A percentile compares a stretch with the other conserved stretches of the same genome.
Evolutionary conservation across 2,113 vertebrate genomes (phyloP).

Genomic region (Ivindomyrus marchei): DNA sequence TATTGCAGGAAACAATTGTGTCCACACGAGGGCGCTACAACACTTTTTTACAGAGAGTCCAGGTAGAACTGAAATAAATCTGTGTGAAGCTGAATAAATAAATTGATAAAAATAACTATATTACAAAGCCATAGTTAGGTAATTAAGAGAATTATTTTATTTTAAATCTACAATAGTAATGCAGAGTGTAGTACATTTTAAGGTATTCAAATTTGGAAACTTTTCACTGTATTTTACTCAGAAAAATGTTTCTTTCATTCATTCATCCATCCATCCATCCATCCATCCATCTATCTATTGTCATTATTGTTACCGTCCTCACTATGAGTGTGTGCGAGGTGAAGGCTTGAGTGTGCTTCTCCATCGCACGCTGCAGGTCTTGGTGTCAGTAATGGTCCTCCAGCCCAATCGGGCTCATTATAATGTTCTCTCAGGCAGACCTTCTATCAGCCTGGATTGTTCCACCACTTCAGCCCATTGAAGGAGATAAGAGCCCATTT

Average conservation of each 20-base stretch:
- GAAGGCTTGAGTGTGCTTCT: neutral
- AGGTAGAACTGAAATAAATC: neutral
- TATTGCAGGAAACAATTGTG: neutral
- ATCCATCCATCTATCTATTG: neutral
- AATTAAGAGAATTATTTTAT: neutral
- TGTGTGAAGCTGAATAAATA: neutral
- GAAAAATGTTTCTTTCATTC: neutral
- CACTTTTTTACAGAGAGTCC: neutral
- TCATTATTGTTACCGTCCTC: neutral
- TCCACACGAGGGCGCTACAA: neutral
- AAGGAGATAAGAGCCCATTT: constrained; percentile 24
- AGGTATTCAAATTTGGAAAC: neutral
- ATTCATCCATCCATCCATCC: neutral
- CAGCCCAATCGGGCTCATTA: constrained; percentile 14
- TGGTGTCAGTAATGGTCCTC: constrained; percentile 13
- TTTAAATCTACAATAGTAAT: neutral
- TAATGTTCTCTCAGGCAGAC: constrained; percentile 17
- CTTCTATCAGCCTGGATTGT: constrained; percentile 19
- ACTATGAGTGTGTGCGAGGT: neutral
- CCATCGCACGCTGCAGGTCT: neutral
- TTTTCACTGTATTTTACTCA: neutral
- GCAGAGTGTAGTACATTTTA: neutral
- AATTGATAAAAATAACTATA: neutral
- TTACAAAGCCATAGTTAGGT: neutral
- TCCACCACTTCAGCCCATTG: constrained; percentile 15